Evolutionary conservation across 2,797 vertebrate species (phyloP).

Genomic region (Kryptolebias ocellatus): DNA sequence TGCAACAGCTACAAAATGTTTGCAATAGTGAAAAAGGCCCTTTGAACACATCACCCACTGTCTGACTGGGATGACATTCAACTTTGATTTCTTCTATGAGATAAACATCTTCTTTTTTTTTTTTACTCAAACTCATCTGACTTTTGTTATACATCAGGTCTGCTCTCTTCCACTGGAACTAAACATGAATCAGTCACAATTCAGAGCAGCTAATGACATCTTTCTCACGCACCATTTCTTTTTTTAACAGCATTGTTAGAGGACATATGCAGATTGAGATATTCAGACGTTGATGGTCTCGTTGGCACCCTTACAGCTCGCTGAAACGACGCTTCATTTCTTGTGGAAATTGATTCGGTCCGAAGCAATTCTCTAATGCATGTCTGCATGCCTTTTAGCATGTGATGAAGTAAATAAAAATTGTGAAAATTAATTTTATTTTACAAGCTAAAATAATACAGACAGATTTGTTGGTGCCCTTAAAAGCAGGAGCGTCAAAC

Average conservation of each 20-base stretch:
- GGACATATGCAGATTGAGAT: slow-evolving; percentile 10
- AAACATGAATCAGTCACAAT: slow-evolving; percentile 8
- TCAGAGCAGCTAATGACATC: slow-evolving; percentile 25
- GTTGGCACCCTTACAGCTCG: no score
- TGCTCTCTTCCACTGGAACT: neutral
- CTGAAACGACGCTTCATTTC: neutral
- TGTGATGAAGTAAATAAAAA: no score
- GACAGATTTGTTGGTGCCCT: no score
- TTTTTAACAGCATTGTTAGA: slow-evolving; percentile 18
- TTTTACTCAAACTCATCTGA: slow-evolving; percentile 21
- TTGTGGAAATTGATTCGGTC: neutral
- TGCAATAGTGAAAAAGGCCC: slow-evolving; percentile 4
- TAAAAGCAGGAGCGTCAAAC: no score
- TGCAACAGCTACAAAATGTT: slow-evolving; percentile 31
- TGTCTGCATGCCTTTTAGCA: no score
- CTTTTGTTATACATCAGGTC: slow-evolving; percentile 20
- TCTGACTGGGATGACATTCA: neutral
- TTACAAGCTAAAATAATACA: no score
- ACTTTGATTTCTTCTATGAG: slow-evolving; percentile 18
- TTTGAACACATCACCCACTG: slow-evolving; percentile 26
- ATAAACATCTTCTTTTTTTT: slow-evolving; percentile 8
- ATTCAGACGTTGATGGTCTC: neutral
- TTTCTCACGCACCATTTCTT: slow-evolving; percentile 14
- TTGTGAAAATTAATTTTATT: no score
- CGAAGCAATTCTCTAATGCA: no score